Evolutionary conservation across 2,888 invertebrate genomes (phyloP), one percentile per base, ranked within the genome.

Genomic region (Coremacera marginata): DNA sequence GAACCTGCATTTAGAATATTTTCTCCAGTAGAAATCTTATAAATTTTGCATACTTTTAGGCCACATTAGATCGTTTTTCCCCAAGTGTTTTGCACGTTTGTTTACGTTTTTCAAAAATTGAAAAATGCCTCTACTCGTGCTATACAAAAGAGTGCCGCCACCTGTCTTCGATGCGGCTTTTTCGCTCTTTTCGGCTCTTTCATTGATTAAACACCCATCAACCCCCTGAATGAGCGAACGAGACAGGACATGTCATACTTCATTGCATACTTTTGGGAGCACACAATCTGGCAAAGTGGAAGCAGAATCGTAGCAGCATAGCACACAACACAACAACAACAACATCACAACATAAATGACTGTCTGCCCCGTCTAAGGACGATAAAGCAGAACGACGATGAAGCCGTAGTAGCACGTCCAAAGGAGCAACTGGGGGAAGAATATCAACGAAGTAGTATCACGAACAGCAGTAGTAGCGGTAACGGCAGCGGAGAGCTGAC

Each of bases 401-500:
- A 49, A 31, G 44, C 25, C 22, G 44, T 19, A 25, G 31, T n/a
- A 57, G 62, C 3, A 22, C 55, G 5, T 34, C 71, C 31, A 52
- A 55, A 44, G n/a, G 52, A 55, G 16, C 51, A 14, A 52, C 22
- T 25, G 70, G 51, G 9, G 65, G 34, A 68, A 31, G 60, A 27
- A 62, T 27, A 62, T 52, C 57, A 65, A 44, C 44, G 44, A 44
- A 44, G 44, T 44, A 14, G 44, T 14, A 44, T 52, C 73, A 74
- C 37, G 74, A 71, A 25, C 52, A 73, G 71, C 78, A 71, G 80
- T 79, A 80, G 34, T 67, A 76, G 37, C 77, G 65, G 63, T 76
- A 76, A 37, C 77, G 37, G 14, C 51, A 22, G 60, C 71, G 77
- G 72, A 78, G 77, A 82, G 71, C 71, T 75, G 76, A 81, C 80